Conservation (phyloP, 2,888 invertebrate genomes). For the Diarsia brunnea region DNA sequence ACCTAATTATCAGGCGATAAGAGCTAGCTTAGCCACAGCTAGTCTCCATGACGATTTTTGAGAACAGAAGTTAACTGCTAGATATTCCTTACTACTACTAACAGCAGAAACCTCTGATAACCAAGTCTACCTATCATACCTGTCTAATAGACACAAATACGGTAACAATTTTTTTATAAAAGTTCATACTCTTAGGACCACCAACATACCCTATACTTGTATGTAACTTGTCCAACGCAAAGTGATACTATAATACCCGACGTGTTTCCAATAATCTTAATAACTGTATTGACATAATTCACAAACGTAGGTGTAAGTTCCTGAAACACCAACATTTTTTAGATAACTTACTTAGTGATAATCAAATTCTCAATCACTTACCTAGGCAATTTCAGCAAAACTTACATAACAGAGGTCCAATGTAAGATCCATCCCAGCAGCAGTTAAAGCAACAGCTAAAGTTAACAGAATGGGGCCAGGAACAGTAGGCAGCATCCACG, state of each 20-base stretch:
- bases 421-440: slow-evolving; percentile 91
- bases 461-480: slow-evolving; percentile 84
- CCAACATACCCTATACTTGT: slow-evolving; percentile 86
- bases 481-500: slow-evolving; percentile 78
- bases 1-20: not conserved
- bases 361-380: not conserved
- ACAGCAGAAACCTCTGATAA: no score
- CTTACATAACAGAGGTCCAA: slow-evolving; percentile 90
- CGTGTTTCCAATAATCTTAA: slow-evolving; percentile 93
- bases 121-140: not conserved
- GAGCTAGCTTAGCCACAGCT: not conserved
- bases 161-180: not conserved
- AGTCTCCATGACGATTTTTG: not conserved
- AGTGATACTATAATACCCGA: slow-evolving; percentile 94
- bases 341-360: not conserved
- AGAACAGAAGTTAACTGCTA: not conserved
- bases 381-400: not conserved
- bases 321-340: slow-evolving; percentile 86
- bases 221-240: slow-evolving; percentile 92
- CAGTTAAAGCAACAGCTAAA: slow-evolving; percentile 88
- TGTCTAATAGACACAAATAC: not conserved
- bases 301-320: slow-evolving; percentile 94
- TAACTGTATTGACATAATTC: slow-evolving; percentile 93
- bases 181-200: not conserved
- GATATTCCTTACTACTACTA: not conserved